A percentile compares a stretch with the other conserved stretches of the same genome.
Evolutionary conservation across 2,797 vertebrate genomes (phyloP).

Genomic region (Sphenopsis melanotis): DNA sequence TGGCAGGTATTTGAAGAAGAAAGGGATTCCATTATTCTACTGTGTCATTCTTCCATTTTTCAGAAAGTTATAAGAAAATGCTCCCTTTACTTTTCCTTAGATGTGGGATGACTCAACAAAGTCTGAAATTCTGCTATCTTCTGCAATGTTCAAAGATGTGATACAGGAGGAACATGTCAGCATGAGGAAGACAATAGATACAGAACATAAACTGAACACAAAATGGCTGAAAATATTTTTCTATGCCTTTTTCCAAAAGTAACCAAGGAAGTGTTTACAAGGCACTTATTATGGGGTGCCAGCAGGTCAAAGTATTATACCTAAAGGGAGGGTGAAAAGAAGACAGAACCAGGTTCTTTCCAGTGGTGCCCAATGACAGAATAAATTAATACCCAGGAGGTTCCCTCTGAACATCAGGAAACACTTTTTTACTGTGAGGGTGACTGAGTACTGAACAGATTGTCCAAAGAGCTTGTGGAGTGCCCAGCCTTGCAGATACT

Average conservation of each 20-base stretch:
- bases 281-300: not conserved
- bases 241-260: not conserved
- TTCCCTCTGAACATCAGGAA: not conserved
- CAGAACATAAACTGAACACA: not conserved
- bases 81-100: not conserved
- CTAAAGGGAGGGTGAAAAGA: not conserved
- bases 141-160: not conserved
- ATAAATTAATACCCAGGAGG: not conserved
- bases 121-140: not conserved
- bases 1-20: not conserved
- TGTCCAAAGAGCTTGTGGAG: not conserved
- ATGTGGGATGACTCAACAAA: not conserved
- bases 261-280: not conserved
- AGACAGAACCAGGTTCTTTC: not conserved
- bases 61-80: not conserved
- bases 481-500: not conserved
- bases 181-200: not conserved
- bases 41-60: not conserved
- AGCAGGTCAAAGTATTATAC: not conserved
- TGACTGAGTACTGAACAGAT: not conserved
- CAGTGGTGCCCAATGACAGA: not conserved
- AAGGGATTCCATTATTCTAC: not conserved
- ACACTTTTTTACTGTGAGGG: not conserved
- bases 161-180: not conserved
- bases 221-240: not conserved